Percentiles rank a stretch among this genome's conserved stretches.
phyloP scores from a whole-genome alignment of 1,140 invertebrate species.

The Tenebrio molitor region DNA sequence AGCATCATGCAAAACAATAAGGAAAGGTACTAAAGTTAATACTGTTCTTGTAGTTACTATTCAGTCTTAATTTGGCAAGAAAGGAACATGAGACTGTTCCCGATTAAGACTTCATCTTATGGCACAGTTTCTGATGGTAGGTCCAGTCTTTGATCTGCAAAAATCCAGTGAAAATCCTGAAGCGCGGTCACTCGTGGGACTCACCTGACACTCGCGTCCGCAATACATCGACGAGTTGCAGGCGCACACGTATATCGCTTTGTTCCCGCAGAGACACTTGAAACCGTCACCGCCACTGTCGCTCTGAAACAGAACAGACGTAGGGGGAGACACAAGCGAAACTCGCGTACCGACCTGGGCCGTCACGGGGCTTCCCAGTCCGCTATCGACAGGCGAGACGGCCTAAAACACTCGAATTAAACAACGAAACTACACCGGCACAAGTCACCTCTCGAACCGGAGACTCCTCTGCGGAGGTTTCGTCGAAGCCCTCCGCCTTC shows the following conservation, averaged over 20 bases:
- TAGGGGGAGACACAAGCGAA: neutral
- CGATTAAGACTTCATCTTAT: slow-evolving; percentile 21
- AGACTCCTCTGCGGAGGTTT: neutral
- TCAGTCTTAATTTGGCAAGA: neutral
- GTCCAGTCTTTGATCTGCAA: slow-evolving; percentile 46
- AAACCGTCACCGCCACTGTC: neutral
- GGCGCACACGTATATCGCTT: slow-evolving; percentile 44
- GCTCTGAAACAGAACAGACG: neutral
- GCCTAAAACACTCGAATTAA: neutral
- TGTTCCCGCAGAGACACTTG: slow-evolving; percentile 44
- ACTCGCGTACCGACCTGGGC: neutral
- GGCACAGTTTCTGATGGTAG: slow-evolving; percentile 42
- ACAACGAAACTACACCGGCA: too few relatives aligned
- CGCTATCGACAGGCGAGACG: slow-evolving; percentile 3
- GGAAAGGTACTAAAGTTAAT: neutral
- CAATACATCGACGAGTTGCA: slow-evolving; percentile 51
- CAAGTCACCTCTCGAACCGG: slow-evolving; percentile 1
- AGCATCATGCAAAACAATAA: too few relatives aligned
- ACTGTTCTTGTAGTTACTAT: too few relatives aligned
- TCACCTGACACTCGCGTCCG: slow-evolving; percentile 50
- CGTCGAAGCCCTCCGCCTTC: neutral
- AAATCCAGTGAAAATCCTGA: slow-evolving; percentile 5
- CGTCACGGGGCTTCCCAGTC: slow-evolving; percentile 7
- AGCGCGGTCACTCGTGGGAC: neutral
- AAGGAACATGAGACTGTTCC: too few relatives aligned